Conservation (phyloP, 2,113 vertebrate genomes). For the Phasianus colchicus region DNA sequence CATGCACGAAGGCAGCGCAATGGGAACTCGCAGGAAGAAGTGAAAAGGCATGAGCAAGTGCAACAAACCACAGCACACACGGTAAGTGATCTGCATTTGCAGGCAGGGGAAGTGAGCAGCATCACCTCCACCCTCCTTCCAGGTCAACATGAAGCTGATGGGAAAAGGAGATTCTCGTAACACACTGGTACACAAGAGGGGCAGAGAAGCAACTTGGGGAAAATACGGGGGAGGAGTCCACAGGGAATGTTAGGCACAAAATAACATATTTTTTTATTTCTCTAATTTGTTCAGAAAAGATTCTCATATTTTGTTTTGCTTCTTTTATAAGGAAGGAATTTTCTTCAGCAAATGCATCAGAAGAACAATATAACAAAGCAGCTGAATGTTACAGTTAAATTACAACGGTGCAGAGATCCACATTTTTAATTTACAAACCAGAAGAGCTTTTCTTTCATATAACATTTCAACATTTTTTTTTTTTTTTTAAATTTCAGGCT, state of each 20-base stretch:
- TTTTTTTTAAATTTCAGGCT: background rate
- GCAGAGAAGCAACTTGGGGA: background rate
- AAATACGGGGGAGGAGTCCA: accelerated
- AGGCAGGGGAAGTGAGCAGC: background rate
- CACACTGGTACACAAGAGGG: background rate
- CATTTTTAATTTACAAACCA: background rate
- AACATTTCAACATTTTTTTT: background rate
- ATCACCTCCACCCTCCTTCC: background rate
- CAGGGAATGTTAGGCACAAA: background rate
- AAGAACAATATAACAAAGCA: background rate
- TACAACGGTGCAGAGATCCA: background rate
- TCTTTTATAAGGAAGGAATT: background rate
- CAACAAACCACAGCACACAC: background rate
- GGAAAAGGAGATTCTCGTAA: background rate
- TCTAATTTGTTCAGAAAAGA: background rate
- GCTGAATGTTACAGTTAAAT: background rate
- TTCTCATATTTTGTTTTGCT: background rate
- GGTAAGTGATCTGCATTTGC: background rate
- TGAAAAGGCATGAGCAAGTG: accelerated
- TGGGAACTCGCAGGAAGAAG: background rate
- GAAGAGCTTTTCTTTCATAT: background rate
- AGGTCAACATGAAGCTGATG: accelerated
- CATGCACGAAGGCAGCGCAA: accelerated
- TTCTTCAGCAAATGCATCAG: background rate
- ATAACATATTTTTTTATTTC: background rate